Base-by-base conservation (phyloP, 2,113 vertebrate genomes). In the Delphinus delphis region DNA sequence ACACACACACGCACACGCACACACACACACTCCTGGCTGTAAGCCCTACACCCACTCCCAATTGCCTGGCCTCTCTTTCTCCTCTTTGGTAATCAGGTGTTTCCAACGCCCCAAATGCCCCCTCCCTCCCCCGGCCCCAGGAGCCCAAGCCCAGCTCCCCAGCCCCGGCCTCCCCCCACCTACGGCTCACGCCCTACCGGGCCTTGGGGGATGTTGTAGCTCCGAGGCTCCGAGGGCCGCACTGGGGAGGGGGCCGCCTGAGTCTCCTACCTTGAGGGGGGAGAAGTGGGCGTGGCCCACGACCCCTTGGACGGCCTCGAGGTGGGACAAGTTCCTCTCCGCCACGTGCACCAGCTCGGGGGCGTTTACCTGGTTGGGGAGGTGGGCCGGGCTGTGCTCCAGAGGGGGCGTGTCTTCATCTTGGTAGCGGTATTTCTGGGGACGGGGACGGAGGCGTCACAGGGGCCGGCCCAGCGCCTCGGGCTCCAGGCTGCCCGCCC, bases 291-390 rank as follows among this genome's bases (percentile, higher is more conserved):
- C 97, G 98, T 98, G 98, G 95, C 98, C 98, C 97, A 99, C 98
- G 98, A 99, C 99, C 98, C 99, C 99, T 26, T 99, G 99, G 97
- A 99, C 95, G 92, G 98, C 99, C 98, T 98, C 97, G 93, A 99
- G 98, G 95, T 98, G 98, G 84, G 98, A 98, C 88, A 98, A 98
- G 98, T 98, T 99, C 98, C 98, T 99, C 98, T 98, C 98, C 68
- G 98, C 98, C 97, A 99, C 93, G 97, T 99, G 97, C 97, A 94
- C 84, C 96, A 97, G 98, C 86, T 98, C 98, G 74, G 98, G 98
- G 95, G 98, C 98, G 97, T 98, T 98, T 98, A 98, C 98, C 97
- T 98, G 98, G 97, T 98, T 98, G 97, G 98, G 98, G 97, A 98
- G 98, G 97, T 98, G 98, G 93, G 98, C 97, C 76, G 98, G 98